A percentile compares a stretch with the other conserved stretches of the same genome.
Evolutionary conservation across 2,113 vertebrate species (phyloP).

Genomic region (Leptobrachium leishanense): DNA sequence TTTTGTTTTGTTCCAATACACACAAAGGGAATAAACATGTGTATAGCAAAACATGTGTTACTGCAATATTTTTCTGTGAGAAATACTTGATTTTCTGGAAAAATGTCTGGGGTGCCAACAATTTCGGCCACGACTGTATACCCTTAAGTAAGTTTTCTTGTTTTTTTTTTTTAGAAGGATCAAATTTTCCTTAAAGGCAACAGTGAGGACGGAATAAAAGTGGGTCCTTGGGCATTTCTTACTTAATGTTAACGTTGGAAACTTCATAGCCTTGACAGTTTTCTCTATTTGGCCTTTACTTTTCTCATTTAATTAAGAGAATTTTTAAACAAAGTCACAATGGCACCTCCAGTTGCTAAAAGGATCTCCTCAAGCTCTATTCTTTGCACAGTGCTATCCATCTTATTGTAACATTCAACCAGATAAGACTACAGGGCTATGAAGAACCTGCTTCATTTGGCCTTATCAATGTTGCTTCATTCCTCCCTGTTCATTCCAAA

Average conservation of each 20-base stretch:
- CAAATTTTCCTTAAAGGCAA: slow-evolving; percentile 3
- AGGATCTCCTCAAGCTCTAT: slow-evolving; percentile 12
- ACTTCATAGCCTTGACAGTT: slow-evolving; percentile 31
- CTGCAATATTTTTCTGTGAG: too few species aligned
- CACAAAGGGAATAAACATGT: too few species aligned
- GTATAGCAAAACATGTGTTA: too few species aligned
- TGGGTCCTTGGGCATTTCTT: slow-evolving; percentile 14
- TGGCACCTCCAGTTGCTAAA: slow-evolving; percentile 23
- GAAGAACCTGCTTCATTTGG: background rate
- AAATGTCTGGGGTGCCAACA: too few species aligned
- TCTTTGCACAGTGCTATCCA: slow-evolving; percentile 15
- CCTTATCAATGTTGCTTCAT: background rate
- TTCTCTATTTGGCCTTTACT: slow-evolving; percentile 2
- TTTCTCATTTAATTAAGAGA: slow-evolving; percentile 18
- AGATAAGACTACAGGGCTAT: slow-evolving; percentile 7
- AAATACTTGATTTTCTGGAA: too few species aligned
- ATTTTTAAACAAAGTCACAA: slow-evolving; percentile 11
- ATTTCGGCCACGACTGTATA: too few species aligned
- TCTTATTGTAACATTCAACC: slow-evolving; percentile 1
- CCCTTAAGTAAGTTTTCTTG: background rate
- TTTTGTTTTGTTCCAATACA: too few species aligned
- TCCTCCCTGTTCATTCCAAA: slow-evolving; percentile 5
- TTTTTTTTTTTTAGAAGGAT: background rate
- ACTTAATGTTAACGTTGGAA: slow-evolving; percentile 14
- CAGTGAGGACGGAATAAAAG: background rate